Evolutionary conservation across 2,888 invertebrate species (phyloP), one percentile per base, ranked within the genome.

Genomic region (Toxonevra muliebris): DNA sequence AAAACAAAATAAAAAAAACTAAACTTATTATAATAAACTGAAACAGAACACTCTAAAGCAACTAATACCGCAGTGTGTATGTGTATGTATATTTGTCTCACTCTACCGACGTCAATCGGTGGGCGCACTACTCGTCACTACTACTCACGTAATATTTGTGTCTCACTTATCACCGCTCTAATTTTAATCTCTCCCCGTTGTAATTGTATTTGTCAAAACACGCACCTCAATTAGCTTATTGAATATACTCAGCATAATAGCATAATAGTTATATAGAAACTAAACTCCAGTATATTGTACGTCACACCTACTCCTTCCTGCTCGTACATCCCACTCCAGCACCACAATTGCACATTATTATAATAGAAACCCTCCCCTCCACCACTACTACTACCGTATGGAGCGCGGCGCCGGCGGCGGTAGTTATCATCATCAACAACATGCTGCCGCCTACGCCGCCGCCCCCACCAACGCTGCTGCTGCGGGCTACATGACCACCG

Each of bases 341-440:
- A 78, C 79, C 82, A 82, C 83, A 80, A 82, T 83, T 83, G 83
- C 83, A 83, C 83, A 83, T 79, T 83, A 82, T 79, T 79, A 82
- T 76, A 78, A 82, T 82, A 83, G 83, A 83, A 80, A 82, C 75
- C 82, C 83, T 76, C 78, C 82, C 79, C 77, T 78, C 77, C 78
- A 83, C 77, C 79, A 81, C 78, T 80, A 82, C 77, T 82, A 80
- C 81, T 83, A 82, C 81, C 82, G 83, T 77, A 83, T 83, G 83
- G 83, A 83, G 82, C 83, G 83, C 80, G 83, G 82, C 82, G 77
- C 79, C 81, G 80, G 83, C 81, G 82, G 82, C 79, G 80, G 83
- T 78, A 77, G 78, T 73, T 79, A 80, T 73, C 80, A 78, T 58
- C 70, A 78, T 79, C 78, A 80, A 61, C 80, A 79, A 20, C 76